These are phyloP conservation scores for Marmota monax DNA, from an alignment of 2,113 vertebrate species.

Conservation along the genomic window DNA sequence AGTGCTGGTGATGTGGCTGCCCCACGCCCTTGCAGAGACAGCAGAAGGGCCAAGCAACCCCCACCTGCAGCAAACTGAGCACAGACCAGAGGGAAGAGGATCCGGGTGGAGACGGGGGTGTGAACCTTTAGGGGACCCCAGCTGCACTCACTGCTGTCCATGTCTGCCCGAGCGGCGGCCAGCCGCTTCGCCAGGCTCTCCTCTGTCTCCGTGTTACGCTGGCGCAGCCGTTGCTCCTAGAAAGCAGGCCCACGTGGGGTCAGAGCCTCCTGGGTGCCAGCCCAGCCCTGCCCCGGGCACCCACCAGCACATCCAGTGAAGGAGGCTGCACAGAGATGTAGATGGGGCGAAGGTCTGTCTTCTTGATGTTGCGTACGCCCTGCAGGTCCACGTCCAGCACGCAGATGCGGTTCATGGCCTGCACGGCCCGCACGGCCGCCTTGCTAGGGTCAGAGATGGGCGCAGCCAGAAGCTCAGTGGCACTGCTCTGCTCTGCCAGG, in stretches of 20 bases:
- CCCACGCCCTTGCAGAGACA: not conserved
- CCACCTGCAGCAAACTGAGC: not conserved
- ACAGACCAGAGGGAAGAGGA: not conserved
- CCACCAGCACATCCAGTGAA: constrained; percentile 92
- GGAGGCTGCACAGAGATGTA: constrained; percentile 97
- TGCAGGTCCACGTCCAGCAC: constrained; percentile 98
- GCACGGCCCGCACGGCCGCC: constrained; percentile 93
- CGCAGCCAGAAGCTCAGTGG: no score
- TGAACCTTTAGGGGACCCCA: not conserved
- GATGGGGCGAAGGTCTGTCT: constrained; percentile 93
- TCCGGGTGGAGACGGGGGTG: no score
- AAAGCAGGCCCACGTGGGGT: not conserved
- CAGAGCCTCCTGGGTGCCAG: not conserved
- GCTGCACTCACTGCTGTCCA: constrained; percentile 93
- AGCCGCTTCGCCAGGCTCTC: constrained; percentile 94
- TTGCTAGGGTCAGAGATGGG: constrained; percentile 88
- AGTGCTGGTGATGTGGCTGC: not conserved
- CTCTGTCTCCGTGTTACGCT: constrained; percentile 94
- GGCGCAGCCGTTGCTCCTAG: constrained; percentile 94
- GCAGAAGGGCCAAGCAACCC: not conserved
- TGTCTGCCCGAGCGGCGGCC: constrained; percentile 88
- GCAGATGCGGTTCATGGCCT: constrained; percentile 97
- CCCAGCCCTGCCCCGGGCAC: constrained; percentile 23
- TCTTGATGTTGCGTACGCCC: constrained; percentile 96
- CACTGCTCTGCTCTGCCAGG: not conserved